phyloP scores from a whole-genome alignment of 2,113 vertebrate species.

The Chiloscyllium plagiosum region DNA sequence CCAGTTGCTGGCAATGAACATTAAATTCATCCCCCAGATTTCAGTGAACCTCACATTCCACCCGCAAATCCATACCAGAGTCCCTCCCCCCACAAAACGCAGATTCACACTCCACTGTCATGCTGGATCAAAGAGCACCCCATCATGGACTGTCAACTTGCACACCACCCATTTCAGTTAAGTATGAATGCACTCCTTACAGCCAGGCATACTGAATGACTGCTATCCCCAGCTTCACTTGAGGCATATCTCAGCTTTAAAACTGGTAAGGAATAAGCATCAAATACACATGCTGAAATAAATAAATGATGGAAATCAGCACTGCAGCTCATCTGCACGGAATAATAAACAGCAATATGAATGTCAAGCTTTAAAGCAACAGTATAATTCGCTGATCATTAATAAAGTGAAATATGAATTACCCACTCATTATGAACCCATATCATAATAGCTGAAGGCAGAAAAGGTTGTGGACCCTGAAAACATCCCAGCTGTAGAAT shows the following conservation, averaged over 20 bases:
- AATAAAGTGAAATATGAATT: not conserved
- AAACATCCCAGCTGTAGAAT: no score
- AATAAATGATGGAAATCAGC: not conserved
- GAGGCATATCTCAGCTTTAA: not conserved
- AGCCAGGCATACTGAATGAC: not conserved
- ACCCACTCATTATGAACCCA: not conserved
- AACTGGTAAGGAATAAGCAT: not conserved
- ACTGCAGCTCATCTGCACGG: not conserved
- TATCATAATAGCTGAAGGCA: no score
- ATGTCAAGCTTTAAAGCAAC: not conserved
- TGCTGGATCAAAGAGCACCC: not conserved
- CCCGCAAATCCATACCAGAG: no score
- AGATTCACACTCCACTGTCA: not conserved
- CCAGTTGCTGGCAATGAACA: no score
- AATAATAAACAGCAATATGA: not conserved
- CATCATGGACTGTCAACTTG: not conserved
- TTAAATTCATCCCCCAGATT: not conserved
- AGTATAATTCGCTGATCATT: not conserved
- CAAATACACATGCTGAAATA: not conserved
- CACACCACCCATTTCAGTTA: not conserved
- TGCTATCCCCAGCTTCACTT: not conserved
- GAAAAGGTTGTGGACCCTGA: no score
- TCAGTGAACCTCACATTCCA: not conserved
- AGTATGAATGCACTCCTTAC: not conserved
- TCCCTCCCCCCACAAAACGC: not conserved